A percentile compares a stretch with the other conserved stretches of the same genome.
These are phyloP conservation scores for Ctenopoma kingsleyae DNA, from an alignment of 2,797 vertebrate genomes.

Conservation along the genomic window DNA sequence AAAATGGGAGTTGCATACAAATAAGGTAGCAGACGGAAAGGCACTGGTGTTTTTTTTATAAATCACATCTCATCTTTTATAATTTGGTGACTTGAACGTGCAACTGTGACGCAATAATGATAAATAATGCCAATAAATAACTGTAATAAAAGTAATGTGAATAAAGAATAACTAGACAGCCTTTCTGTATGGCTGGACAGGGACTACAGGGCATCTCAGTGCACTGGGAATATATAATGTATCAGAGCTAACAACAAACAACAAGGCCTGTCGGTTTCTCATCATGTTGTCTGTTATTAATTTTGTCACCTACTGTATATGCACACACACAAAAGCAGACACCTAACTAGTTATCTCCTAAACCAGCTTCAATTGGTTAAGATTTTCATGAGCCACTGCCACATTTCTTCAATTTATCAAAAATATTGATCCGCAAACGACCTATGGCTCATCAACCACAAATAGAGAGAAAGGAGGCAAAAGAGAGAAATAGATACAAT, in stretches of 20 bases:
- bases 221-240: slow-evolving; percentile 12
- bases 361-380: slow-evolving; percentile 57
- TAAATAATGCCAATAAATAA: slow-evolving; percentile 41
- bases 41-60: slow-evolving; percentile 27
- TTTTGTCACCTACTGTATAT: neutral
- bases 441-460: slow-evolving; percentile 49
- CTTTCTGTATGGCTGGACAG: slow-evolving; percentile 16
- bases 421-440: slow-evolving; percentile 63
- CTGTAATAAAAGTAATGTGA: slow-evolving; percentile 27
- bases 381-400: slow-evolving; percentile 52
- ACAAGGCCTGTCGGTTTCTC: slow-evolving; percentile 21
- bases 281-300: slow-evolving; percentile 25
- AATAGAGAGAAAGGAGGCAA: slow-evolving; percentile 9
- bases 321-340: slow-evolving; percentile 18
- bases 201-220: slow-evolving; percentile 9
- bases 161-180: slow-evolving; percentile 21
- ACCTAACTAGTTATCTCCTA: slow-evolving; percentile 50
- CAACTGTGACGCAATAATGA: slow-evolving; percentile 8
- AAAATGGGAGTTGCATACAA: slow-evolving; percentile 50
- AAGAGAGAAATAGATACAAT: slow-evolving; percentile 44
- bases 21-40: slow-evolving; percentile 21
- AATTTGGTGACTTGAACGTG: slow-evolving; percentile 36
- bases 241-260: slow-evolving; percentile 25
- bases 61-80: slow-evolving; percentile 27
- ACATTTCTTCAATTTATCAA: slow-evolving; percentile 70